Evolutionary conservation across 1,140 invertebrate species (phyloP), one percentile per base, ranked within the genome.

Genomic region (Papilio aristodemus): DNA sequence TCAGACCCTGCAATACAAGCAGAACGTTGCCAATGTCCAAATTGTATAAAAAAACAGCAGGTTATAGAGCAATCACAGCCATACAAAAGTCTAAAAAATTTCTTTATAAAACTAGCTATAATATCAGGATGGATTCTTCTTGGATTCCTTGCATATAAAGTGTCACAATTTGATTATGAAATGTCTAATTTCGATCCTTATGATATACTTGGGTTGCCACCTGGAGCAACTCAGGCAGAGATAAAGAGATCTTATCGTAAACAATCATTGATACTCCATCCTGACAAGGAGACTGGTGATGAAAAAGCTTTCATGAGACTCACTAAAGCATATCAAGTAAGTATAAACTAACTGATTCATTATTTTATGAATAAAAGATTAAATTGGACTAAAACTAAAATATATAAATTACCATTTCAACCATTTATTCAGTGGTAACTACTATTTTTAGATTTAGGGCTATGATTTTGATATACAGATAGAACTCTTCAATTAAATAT

Each of bases 121-220:
- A 92, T 98, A 32, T 84, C 96, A 74, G 97, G 97, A 69, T 99
- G 99, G 99, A 91, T 96, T 5, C 85, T 97, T 25, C 94, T 99
- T 81, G 92, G 95, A 50, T 94, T 97, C 60, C 92, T 99, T 68
- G 96, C 97, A 1, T 99, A 99, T 87, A 99, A 99, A 94, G 97
- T 99, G 8, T 98, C 97, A 0, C 97, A 99, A 90, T 98, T 99
- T 92, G 98, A 99, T 85, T 97, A 98, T 92, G 98, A 99, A 92
- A 97, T 98, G 94, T 96, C 97, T 14, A 99, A 98, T 90, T 99
- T 99, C 94, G 98, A 99, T 93, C 99, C 99, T 0, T 99, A 98
- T 92, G 97, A 98, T 92, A 99, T 99, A 84, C 93, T 99, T 32
- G 95, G 95, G 64, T 93, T 99, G 77, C 95, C 98, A 68, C 92